These are phyloP conservation scores for Drosophila mulleri DNA, from an alignment of 2,888 invertebrate species.

Conservation along the genomic window DNA sequence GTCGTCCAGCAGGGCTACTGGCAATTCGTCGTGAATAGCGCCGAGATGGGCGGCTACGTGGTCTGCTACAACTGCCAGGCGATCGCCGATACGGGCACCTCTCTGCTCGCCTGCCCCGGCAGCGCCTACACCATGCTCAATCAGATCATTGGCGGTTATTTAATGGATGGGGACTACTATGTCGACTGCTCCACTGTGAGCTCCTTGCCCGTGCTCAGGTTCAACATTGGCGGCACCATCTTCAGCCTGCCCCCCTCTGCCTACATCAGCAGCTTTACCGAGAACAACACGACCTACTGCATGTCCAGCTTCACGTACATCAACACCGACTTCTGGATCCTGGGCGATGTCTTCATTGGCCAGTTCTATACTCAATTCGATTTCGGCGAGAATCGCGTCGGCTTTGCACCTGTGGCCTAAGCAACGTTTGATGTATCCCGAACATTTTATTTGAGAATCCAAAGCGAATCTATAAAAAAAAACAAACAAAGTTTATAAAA, in stretches of 20 bases:
- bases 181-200: conserved; percentile 92
- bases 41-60: conserved; percentile 86
- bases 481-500: not conserved
- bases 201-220: conserved; percentile 90
- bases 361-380: conserved; percentile 98
- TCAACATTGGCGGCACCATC: conserved; percentile 89
- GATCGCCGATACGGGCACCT: conserved; percentile 98
- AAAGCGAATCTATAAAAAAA: not conserved
- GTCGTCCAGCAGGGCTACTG: conserved; percentile 95
- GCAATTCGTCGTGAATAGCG: conserved; percentile 95
- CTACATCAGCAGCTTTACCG: conserved; percentile 87
- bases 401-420: conserved; percentile 89
- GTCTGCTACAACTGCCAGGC: conserved; percentile 93
- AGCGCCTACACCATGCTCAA: conserved; percentile 91
- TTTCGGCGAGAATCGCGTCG: conserved; percentile 92
- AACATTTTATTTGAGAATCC: not conserved
- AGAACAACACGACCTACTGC: conserved; percentile 88
- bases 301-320: conserved; percentile 95
- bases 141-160: conserved; percentile 90
- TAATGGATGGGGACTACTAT: conserved; percentile 77
- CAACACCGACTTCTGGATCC: conserved; percentile 94
- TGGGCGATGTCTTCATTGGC: conserved; percentile 98
- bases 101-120: conserved; percentile 92
- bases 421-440: not conserved
- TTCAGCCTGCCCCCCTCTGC: conserved; percentile 92